phyloP scores from a whole-genome alignment of 1,140 invertebrate species.

The Melipona quadrifasciata region DNA sequence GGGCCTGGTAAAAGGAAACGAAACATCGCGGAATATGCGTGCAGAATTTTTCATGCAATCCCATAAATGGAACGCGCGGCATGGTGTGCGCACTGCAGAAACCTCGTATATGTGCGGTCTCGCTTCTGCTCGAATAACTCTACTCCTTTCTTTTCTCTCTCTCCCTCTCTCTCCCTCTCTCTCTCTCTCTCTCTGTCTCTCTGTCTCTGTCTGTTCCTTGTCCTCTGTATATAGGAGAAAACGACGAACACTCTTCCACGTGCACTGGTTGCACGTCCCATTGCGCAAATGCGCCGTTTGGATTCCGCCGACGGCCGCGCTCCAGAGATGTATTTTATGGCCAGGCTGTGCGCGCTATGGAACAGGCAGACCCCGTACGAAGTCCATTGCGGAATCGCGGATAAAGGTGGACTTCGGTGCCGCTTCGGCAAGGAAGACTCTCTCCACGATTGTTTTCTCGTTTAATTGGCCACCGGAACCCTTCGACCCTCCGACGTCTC shows the following conservation, averaged over 20 bases:
- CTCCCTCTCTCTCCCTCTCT: background rate
- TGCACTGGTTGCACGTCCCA: conserved; percentile 72
- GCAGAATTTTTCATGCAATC: conserved; percentile 76
- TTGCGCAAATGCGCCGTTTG: conserved; percentile 77
- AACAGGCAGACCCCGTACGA: conserved; percentile 32
- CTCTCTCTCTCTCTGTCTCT: background rate
- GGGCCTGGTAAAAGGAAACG: conserved; percentile 58
- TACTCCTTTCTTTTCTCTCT: background rate
- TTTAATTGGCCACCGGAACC: conserved; percentile 41
- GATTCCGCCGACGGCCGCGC: conserved; percentile 69
- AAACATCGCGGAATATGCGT: conserved; percentile 63
- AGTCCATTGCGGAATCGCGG: conserved; percentile 57
- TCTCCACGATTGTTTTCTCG: conserved; percentile 39
- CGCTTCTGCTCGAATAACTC: conserved; percentile 30
- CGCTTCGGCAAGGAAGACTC: background rate
- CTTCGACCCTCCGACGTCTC: background rate
- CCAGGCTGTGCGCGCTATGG: conserved; percentile 30
- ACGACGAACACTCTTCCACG: conserved; percentile 22
- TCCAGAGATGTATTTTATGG: conserved; percentile 73
- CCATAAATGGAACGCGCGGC: conserved; percentile 73
- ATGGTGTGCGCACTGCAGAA: background rate
- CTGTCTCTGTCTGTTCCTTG: background rate
- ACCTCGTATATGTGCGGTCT: background rate
- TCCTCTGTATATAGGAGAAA: conserved; percentile 20
- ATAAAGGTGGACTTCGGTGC: conserved; percentile 33